These are phyloP conservation scores for Atlantisia rogersi DNA, from an alignment of 2,113 vertebrate species.

Conservation along the genomic window DNA sequence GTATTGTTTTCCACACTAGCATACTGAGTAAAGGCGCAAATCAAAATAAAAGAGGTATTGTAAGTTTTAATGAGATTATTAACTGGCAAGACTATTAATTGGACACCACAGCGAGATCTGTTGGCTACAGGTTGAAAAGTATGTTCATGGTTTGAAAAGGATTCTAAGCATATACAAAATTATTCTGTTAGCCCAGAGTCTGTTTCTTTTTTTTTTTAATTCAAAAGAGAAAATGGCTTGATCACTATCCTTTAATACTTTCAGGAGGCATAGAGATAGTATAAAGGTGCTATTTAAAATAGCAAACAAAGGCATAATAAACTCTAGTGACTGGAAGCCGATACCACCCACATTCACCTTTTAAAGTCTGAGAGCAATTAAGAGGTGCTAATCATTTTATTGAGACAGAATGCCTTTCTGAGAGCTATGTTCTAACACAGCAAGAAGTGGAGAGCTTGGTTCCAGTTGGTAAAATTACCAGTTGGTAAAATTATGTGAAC, in stretches of 20 bases:
- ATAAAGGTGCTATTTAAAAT: not conserved
- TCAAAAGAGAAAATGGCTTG: not conserved
- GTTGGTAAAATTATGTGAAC: accelerated
- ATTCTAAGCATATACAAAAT: not conserved
- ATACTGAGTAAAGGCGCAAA: not conserved
- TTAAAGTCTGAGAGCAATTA: not conserved
- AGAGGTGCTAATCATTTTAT: not conserved
- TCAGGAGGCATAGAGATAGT: not conserved
- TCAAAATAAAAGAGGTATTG: not conserved
- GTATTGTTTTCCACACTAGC: not conserved
- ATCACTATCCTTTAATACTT: not conserved
- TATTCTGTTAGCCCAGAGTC: not conserved
- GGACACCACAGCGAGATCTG: not conserved
- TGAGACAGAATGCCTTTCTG: not conserved
- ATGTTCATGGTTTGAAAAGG: not conserved
- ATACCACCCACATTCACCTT: not conserved
- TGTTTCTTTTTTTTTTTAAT: not conserved
- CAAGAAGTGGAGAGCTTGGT: not conserved
- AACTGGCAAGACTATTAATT: not conserved
- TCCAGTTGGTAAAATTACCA: not conserved
- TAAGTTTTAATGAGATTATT: not conserved
- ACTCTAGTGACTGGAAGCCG: not conserved
- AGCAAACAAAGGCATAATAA: not conserved
- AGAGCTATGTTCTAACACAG: not conserved
- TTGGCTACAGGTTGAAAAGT: not conserved